A percentile compares a stretch with the other conserved stretches of the same genome.
Evolutionary conservation across 2,797 vertebrate species (phyloP).

Genomic region (Chiroxiphia lanceolata): DNA sequence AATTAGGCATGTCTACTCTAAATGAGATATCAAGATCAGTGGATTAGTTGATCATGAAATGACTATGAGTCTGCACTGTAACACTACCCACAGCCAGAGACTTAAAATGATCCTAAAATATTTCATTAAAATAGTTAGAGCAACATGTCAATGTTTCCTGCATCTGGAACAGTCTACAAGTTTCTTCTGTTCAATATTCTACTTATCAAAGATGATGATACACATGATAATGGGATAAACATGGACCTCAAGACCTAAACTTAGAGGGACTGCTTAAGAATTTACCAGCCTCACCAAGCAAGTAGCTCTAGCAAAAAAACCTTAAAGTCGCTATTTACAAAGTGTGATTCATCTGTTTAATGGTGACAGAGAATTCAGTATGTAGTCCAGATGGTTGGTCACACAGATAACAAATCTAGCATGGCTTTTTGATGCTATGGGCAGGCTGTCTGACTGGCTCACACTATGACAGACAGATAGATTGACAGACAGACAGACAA

Average conservation of each 20-base stretch:
- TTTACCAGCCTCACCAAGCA: neutral
- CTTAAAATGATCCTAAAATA: neutral
- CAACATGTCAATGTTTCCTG: neutral
- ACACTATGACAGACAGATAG: neutral
- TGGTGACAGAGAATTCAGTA: conserved; percentile 42
- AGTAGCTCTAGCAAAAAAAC: neutral
- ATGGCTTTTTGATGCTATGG: conserved; percentile 12
- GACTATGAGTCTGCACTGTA: neutral
- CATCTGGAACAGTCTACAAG: neutral
- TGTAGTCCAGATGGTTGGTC: conserved; percentile 26
- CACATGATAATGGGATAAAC: neutral
- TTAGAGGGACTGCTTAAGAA: neutral
- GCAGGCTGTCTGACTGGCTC: conserved; percentile 16
- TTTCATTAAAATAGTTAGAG: neutral
- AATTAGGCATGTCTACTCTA: neutral
- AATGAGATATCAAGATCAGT: neutral
- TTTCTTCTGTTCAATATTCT: neutral
- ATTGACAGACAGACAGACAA: neutral
- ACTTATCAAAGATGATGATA: neutral
- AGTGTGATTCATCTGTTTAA: conserved; percentile 46
- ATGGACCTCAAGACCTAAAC: neutral
- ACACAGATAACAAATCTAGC: conserved; percentile 6
- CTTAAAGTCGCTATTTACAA: conserved; percentile 23
- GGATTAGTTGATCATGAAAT: neutral
- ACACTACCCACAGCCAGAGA: neutral